Conservation (phyloP, 2,113 vertebrate species). For the Aramus guarauna region DNA sequence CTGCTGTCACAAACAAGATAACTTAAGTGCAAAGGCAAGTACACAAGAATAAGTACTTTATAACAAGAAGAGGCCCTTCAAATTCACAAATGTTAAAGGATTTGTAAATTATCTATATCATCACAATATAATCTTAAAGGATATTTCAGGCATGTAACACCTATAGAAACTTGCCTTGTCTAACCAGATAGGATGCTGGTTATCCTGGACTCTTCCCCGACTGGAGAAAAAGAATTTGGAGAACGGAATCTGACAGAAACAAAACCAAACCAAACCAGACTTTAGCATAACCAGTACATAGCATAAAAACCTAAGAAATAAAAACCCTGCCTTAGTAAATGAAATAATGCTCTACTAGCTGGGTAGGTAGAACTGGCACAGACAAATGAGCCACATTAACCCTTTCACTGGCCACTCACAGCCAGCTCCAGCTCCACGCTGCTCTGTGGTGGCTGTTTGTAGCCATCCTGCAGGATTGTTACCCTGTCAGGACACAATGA, state of each 20-base stretch:
- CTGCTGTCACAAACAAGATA: neutral
- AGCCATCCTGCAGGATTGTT: fast-evolving
- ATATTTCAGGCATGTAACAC: neutral
- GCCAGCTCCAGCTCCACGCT: neutral
- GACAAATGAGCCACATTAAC: neutral
- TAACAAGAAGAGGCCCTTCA: neutral
- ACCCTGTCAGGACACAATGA: fast-evolving
- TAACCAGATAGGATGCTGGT: conserved; percentile 79
- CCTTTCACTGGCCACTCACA: fast-evolving
- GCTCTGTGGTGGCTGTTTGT: neutral
- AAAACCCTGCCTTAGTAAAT: neutral
- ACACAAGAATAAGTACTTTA: neutral
- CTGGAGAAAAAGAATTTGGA: conserved; percentile 95
- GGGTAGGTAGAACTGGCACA: neutral
- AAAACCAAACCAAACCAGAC: neutral
- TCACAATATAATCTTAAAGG: neutral
- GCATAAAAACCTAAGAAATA: neutral
- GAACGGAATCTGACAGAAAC: conserved; percentile 86
- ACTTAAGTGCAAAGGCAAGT: neutral
- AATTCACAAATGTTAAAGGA: neutral
- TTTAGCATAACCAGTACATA: neutral
- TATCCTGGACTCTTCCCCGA: conserved; percentile 87
- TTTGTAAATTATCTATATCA: neutral
- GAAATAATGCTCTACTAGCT: neutral
- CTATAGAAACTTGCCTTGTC: conserved; percentile 81